These are phyloP conservation scores for Lethenteron camtschaticum DNA, from an alignment of 2,113 vertebrate species.

Conservation along the genomic window DNA sequence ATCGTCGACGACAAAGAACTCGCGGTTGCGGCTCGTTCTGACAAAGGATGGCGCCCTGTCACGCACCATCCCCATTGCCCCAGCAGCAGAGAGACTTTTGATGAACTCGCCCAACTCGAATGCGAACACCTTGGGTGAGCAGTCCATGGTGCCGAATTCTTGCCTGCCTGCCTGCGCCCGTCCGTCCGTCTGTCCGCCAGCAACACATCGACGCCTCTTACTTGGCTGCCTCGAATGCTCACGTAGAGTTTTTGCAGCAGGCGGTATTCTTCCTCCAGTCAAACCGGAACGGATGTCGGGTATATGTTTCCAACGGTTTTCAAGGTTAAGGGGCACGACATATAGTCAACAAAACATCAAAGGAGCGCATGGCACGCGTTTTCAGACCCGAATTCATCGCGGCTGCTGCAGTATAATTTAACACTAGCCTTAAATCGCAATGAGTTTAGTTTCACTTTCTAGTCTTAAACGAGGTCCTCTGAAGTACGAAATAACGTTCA, in stretches of 20 bases:
- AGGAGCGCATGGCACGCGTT: too few species aligned
- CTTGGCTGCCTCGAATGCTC: constrained; percentile 10
- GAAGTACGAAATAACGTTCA: too few species aligned
- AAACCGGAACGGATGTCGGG: constrained; percentile 8
- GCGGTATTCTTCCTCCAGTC: constrained; percentile 9
- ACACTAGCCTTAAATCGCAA: too few species aligned
- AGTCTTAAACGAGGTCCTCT: too few species aligned
- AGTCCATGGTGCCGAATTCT: constrained; percentile 7
- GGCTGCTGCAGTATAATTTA: too few species aligned
- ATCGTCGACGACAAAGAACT: constrained; percentile 12
- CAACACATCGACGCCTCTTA: constrained; percentile 10
- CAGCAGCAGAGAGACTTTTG: constrained; percentile 13
- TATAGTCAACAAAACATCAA: too few species aligned
- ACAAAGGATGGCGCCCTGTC: constrained; percentile 13
- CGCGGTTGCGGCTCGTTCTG: constrained; percentile 6
- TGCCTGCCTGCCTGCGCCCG: too few species aligned
- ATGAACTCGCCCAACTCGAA: constrained; percentile 12
- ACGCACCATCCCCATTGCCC: constrained; percentile 13
- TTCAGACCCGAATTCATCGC: too few species aligned
- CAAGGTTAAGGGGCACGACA: too few species aligned
- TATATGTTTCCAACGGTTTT: neutral
- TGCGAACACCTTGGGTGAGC: constrained; percentile 7
- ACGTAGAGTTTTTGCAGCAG: constrained; percentile 12
- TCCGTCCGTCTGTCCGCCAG: constrained; percentile 11
- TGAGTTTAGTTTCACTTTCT: too few species aligned